Evolutionary conservation across 2,797 vertebrate genomes (phyloP).

Genomic region (Falco peregrinus): DNA sequence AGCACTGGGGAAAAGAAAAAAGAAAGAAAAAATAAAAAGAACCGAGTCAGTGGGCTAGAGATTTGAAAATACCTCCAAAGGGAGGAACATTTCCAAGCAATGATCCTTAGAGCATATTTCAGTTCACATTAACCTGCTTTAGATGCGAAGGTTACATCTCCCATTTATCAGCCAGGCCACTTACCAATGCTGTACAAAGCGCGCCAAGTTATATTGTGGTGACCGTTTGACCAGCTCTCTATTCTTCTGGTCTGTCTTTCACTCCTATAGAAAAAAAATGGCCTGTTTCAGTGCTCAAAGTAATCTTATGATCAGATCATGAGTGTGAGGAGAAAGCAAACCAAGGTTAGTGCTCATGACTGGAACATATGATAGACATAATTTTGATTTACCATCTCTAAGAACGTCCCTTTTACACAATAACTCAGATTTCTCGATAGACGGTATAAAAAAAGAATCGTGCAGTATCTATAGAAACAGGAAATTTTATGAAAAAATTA

Average conservation of each 20-base stretch:
- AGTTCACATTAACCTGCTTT: neutral
- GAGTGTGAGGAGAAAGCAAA: neutral
- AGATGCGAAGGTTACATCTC: neutral
- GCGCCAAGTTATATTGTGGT: neutral
- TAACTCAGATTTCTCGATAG: neutral
- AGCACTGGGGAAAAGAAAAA: accelerated
- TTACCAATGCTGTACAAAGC: neutral
- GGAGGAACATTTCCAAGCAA: neutral
- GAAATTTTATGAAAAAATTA: neutral
- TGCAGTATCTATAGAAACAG: neutral
- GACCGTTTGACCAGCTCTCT: neutral
- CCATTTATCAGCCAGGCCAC: neutral
- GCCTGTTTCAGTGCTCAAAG: neutral
- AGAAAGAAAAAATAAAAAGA: accelerated
- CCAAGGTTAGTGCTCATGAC: neutral
- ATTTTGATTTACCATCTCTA: neutral
- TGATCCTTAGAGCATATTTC: neutral
- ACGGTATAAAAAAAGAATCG: neutral
- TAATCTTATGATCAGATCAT: neutral
- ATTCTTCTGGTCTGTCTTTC: neutral
- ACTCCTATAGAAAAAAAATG: neutral
- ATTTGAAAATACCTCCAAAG: neutral
- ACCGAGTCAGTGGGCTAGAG: neutral
- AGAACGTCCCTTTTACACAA: neutral
- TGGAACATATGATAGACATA: neutral